These are phyloP conservation scores for Trinorchestia longiramus DNA, from an alignment of 1,140 invertebrate genomes.

Conservation along the genomic window DNA sequence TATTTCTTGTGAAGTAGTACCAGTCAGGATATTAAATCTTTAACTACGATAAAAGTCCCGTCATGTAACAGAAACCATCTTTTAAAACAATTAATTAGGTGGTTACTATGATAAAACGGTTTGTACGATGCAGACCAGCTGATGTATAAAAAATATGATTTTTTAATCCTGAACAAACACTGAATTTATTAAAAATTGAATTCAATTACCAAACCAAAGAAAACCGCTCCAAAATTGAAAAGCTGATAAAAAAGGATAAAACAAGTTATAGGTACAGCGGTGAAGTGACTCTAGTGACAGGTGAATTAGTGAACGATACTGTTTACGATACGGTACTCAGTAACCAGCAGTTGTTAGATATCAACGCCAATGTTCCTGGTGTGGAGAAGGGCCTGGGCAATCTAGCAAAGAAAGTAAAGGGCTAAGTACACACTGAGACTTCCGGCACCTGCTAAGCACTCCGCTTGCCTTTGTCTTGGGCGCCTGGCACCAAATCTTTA, in stretches of 20 bases:
- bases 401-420: conserved; percentile 41
- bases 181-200: too few species aligned
- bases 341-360: not conserved
- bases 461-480: not conserved
- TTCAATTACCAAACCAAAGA: too few species aligned
- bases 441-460: not conserved
- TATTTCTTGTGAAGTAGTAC: not conserved
- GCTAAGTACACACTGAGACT: conserved; percentile 24
- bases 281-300: not conserved
- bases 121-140: not conserved
- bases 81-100: not conserved
- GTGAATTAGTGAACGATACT: not conserved
- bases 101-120: not conserved
- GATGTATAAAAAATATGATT: not conserved
- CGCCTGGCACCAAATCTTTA: not conserved
- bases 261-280: not conserved
- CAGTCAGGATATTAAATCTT: not conserved
- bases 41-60: not conserved
- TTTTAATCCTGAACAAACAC: too few species aligned
- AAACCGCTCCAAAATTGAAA: not conserved
- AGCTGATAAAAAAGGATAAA: not conserved
- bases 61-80: not conserved
- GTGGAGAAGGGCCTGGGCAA: not conserved
- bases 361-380: not conserved
- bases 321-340: not conserved